Evolutionary conservation across 2,888 invertebrate genomes (phyloP).

Genomic region (Alviniconcha strummeri): DNA sequence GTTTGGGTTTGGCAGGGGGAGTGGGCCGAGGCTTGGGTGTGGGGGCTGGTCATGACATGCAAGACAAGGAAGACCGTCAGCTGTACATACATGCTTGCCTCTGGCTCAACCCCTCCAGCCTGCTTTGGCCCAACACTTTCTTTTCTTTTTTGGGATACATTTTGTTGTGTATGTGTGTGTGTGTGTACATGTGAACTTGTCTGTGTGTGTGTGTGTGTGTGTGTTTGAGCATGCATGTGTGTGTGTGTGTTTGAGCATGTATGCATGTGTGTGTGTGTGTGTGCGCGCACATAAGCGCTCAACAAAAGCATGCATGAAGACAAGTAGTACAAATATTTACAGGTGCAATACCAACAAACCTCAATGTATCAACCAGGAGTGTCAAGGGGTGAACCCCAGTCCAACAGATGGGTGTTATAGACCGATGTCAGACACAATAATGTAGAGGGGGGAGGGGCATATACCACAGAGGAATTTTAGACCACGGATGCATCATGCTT

Average conservation of each 20-base stretch:
- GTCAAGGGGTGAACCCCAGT: too few relatives aligned
- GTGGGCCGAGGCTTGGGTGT: slow-evolving; percentile 39
- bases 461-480: too few relatives aligned
- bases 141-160: too few relatives aligned
- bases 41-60: not conserved
- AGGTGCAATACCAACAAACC: too few relatives aligned
- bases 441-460: too few relatives aligned
- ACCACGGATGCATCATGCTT: too few relatives aligned
- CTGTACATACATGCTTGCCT: not conserved
- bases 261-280: not conserved
- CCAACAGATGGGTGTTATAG: too few relatives aligned
- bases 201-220: not conserved
- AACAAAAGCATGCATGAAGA: too few relatives aligned
- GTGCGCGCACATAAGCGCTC: not conserved
- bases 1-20: slow-evolving; percentile 51
- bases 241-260: not conserved
- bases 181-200: not conserved
- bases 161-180: not conserved
- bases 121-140: too few relatives aligned
- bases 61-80: not conserved
- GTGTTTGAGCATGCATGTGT: not conserved
- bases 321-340: too few relatives aligned
- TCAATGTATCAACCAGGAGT: too few relatives aligned
- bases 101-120: not conserved
- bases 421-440: too few relatives aligned